Percentiles rank a stretch among this genome's conserved stretches.
Evolutionary conservation across 2,888 invertebrate species (phyloP).

Genomic region (Phytoseiulus persimilis): DNA sequence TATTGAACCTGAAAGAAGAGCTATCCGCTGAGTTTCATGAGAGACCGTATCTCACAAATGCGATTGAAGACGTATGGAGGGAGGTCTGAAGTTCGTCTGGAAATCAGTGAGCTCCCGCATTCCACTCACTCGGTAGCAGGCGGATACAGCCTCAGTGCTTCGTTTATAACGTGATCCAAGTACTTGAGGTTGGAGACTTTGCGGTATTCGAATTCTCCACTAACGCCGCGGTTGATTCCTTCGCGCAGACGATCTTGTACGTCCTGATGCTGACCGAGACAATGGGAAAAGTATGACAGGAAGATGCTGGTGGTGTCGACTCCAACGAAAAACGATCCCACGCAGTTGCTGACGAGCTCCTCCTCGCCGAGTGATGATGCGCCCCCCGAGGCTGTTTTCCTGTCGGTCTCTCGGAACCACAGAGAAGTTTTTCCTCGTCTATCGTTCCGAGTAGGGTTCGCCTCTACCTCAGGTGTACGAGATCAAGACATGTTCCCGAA

Average conservation of each 20-base stretch:
- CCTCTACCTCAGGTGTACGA: no score
- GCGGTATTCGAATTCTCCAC: not conserved
- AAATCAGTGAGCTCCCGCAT: no score
- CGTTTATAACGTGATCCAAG: constrained; percentile 52
- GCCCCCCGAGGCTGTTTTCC: not conserved
- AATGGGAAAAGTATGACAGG: constrained; percentile 52
- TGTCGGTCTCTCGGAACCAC: not conserved
- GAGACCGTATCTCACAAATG: no score
- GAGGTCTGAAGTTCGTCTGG: no score
- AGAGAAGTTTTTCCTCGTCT: no score
- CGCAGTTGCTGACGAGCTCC: constrained; percentile 51
- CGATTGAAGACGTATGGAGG: no score
- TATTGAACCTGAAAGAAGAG: constrained; percentile 42
- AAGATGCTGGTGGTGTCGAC: constrained; percentile 55
- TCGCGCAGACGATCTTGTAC: constrained; percentile 51
- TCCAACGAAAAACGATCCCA: constrained; percentile 54
- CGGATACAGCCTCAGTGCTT: constrained; percentile 51
- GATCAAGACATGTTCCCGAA: no score
- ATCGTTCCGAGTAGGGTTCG: no score
- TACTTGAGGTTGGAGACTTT: constrained; percentile 45
- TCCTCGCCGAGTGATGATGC: constrained; percentile 46
- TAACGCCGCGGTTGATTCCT: constrained; percentile 48
- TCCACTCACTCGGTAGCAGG: constrained; percentile 46
- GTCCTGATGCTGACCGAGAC: constrained; percentile 51
- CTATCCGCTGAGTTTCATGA: no score